These are phyloP conservation scores for Ditylenchus dipsaci DNA, from an alignment of 1,140 invertebrate genomes.

Conservation along the genomic window DNA sequence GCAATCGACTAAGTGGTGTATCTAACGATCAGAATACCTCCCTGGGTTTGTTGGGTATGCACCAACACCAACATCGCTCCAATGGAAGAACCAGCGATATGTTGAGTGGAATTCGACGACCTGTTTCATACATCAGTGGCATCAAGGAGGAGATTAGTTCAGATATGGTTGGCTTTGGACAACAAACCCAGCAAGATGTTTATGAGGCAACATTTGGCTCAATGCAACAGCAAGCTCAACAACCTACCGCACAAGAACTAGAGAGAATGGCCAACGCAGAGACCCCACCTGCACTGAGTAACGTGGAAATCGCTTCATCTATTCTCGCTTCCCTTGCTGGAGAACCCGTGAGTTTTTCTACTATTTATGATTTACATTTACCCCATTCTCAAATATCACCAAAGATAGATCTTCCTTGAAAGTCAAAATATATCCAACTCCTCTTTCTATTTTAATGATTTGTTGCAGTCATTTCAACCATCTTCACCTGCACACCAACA, in stretches of 20 bases:
- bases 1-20: background rate
- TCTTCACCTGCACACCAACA: background rate
- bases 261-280: constrained; percentile 33
- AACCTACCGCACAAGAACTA: constrained; percentile 25
- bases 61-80: constrained; percentile 23
- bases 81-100: constrained; percentile 29
- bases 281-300: constrained; percentile 30
- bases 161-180: constrained; percentile 10
- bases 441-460: background rate
- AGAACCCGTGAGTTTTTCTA: constrained; percentile 16
- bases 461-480: constrained; percentile 15
- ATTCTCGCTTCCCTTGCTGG: constrained; percentile 27
- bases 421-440: too few relatives aligned
- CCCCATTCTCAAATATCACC: too few relatives aligned
- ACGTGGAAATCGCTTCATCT: constrained; percentile 29
- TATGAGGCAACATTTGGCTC: constrained; percentile 18
- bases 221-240: background rate
- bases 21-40: constrained; percentile 3
- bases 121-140: constrained; percentile 26
- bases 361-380: too few relatives aligned
- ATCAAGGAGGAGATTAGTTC: constrained; percentile 17
- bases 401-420: too few relatives aligned
- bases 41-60: constrained; percentile 6
- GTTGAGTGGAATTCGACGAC: constrained; percentile 24
- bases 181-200: constrained; percentile 10